Conservation (phyloP, 2,888 invertebrate genomes). For the Stratiomys singularior region DNA sequence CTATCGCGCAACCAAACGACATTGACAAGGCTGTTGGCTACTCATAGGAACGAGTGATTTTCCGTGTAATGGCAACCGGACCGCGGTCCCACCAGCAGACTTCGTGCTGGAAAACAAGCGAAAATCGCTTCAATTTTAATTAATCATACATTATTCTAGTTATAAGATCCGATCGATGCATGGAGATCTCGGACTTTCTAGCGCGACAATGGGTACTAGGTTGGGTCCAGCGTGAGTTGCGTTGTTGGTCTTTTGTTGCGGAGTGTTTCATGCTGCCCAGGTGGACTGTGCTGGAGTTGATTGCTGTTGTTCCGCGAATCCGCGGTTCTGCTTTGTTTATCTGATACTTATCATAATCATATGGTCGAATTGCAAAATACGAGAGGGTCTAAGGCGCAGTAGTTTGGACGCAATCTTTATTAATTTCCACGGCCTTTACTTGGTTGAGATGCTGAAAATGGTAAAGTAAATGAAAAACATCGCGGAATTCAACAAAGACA, state of each 20-base stretch:
- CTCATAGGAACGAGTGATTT: conserved; percentile 27
- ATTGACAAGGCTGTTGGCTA: conserved; percentile 47
- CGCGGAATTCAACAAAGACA: too few species aligned
- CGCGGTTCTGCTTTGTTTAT: too few species aligned
- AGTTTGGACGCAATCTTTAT: too few species aligned
- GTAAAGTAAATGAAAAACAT: too few species aligned
- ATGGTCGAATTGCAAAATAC: too few species aligned
- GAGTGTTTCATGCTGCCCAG: neutral
- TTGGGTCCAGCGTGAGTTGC: too few species aligned
- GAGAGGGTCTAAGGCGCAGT: too few species aligned
- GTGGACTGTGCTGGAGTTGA: conserved; percentile 2
- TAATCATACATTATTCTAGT: conserved; percentile 25
- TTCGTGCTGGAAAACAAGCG: conserved; percentile 22
- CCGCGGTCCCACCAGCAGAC: neutral
- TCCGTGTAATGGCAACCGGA: conserved; percentile 24
- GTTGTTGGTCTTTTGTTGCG: neutral
- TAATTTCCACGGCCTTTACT: too few species aligned
- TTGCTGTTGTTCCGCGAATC: too few species aligned
- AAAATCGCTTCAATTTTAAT: conserved; percentile 32
- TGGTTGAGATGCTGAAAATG: too few species aligned
- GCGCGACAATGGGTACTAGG: neutral
- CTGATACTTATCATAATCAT: too few species aligned
- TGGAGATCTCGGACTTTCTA: conserved; percentile 12
- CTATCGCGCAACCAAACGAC: conserved; percentile 44
- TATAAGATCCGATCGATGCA: conserved; percentile 17